These are phyloP conservation scores for Himantopus leucocephalus DNA, from an alignment of 2,113 vertebrate genomes.

Conservation along the genomic window DNA sequence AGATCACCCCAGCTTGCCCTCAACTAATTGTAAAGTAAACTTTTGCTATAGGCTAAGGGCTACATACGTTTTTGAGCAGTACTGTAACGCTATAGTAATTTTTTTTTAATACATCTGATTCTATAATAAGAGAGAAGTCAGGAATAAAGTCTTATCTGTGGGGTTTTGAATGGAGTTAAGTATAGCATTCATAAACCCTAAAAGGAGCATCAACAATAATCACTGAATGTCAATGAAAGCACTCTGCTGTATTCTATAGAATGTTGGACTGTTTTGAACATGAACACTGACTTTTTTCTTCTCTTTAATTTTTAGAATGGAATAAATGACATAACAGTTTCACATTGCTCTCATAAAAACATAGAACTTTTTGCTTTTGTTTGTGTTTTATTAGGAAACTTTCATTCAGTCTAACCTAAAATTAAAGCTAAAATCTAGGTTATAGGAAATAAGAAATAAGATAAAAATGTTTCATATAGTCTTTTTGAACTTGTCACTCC, in stretches of 20 bases:
- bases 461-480: not conserved
- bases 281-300: not conserved
- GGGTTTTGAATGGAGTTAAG: not conserved
- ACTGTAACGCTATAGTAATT: no score
- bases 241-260: not conserved
- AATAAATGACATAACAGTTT: not conserved
- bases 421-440: not conserved
- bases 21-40: not conserved
- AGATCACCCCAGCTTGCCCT: not conserved
- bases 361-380: not conserved
- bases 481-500: not conserved
- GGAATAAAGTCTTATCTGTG: no score
- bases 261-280: not conserved
- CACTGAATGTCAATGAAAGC: not conserved
- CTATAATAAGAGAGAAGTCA: no score
- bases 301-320: not conserved
- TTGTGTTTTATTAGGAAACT: not conserved
- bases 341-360: not conserved
- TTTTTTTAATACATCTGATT: no score
- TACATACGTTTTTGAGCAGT: not conserved
- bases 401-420: not conserved
- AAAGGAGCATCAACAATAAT: not conserved
- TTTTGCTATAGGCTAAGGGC: not conserved
- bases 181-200: not conserved
- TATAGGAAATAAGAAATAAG: not conserved